Percentiles rank a stretch among this genome's conserved stretches.
phyloP scores from a whole-genome alignment of 1,140 invertebrate species.

The Drosophila mayri region DNA sequence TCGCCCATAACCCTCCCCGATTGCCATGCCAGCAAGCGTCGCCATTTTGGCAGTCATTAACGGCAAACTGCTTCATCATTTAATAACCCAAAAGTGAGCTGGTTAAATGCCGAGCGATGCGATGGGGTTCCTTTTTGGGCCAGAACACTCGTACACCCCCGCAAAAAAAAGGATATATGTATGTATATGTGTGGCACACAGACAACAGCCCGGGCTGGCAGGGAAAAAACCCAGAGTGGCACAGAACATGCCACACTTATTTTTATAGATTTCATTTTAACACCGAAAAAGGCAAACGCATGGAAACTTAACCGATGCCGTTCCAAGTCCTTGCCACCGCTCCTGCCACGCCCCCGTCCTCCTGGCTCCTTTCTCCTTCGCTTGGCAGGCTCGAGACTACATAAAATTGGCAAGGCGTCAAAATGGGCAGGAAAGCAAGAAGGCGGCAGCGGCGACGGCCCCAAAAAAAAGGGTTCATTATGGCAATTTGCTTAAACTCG shows the following conservation, averaged over 20 bases:
- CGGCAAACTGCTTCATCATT: constrained; percentile 83
- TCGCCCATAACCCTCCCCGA: constrained; percentile 1
- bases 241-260: constrained; percentile 82
- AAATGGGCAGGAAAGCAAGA: constrained; percentile 53
- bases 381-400: constrained; percentile 74
- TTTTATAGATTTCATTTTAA: constrained; percentile 84
- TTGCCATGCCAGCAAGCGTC: constrained; percentile 56
- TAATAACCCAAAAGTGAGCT: constrained; percentile 84
- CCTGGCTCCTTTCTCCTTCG: constrained; percentile 19
- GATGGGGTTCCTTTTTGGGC: constrained; percentile 49
- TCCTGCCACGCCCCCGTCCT: constrained; percentile 26
- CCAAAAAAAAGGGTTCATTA: constrained; percentile 79
- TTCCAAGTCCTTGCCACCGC: constrained; percentile 2
- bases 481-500: constrained; percentile 82
- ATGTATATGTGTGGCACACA: constrained; percentile 19
- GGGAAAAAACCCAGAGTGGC: constrained; percentile 53
- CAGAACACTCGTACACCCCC: constrained; percentile 28
- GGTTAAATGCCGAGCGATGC: constrained; percentile 76
- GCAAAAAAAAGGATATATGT: constrained; percentile 3
- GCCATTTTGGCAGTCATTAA: constrained; percentile 82
- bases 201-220: constrained; percentile 61
- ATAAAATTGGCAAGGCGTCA: constrained; percentile 83
- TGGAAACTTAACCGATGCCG: constrained; percentile 61
- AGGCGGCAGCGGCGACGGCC: constrained; percentile 20
- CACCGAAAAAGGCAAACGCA: constrained; percentile 83